phyloP scores from a whole-genome alignment of 2,797 vertebrate genomes.

The Enteromius viviparus region DNA sequence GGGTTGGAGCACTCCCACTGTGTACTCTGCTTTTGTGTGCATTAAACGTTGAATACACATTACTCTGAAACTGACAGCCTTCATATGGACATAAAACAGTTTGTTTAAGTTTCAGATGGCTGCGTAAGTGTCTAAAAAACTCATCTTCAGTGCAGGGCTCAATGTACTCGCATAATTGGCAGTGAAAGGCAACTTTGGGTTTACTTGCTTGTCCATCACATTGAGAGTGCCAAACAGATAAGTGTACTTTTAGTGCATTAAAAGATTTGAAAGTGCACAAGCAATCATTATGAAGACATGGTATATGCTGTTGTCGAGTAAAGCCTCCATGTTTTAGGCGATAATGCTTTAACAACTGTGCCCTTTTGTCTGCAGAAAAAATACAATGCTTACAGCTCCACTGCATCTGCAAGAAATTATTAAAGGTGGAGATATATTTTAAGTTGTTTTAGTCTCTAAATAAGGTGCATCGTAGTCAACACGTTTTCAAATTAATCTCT shows the following conservation, averaged over 20 bases:
- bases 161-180: not conserved
- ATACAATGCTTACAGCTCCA: conserved; percentile 37
- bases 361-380: conserved; percentile 41
- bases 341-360: conserved; percentile 38
- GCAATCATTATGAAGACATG: not conserved
- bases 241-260: not conserved
- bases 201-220: not conserved
- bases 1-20: not conserved
- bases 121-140: not conserved
- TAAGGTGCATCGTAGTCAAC: too few species aligned
- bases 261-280: not conserved
- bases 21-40: not conserved
- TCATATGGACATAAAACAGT: not conserved
- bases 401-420: conserved; percentile 39
- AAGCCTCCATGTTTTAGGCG: conserved; percentile 44
- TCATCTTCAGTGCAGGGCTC: not conserved
- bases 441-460: too few species aligned
- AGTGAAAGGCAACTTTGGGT: not conserved
- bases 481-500: too few species aligned
- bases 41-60: not conserved
- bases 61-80: not conserved
- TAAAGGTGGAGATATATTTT: not conserved
- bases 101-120: not conserved
- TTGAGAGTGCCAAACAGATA: conserved; percentile 3
- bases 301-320: conserved; percentile 22